phyloP scores from a whole-genome alignment of 1,140 invertebrate genomes.

The Samia ricini region DNA sequence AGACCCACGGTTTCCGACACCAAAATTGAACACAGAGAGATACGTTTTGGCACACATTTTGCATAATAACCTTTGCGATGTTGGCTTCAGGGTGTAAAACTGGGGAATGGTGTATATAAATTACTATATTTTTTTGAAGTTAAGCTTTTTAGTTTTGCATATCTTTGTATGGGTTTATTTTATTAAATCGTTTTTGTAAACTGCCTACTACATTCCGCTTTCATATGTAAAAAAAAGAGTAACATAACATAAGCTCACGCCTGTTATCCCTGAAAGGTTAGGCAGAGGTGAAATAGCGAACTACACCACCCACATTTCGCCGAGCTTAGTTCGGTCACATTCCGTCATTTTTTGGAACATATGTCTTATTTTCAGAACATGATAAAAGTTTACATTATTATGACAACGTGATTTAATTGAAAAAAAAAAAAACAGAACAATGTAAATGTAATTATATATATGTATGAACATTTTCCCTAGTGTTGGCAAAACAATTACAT shows the following conservation, averaged over 20 bases:
- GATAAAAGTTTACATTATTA: background rate
- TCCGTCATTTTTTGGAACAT: too few relatives aligned
- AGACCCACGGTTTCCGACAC: slow-evolving; percentile 36
- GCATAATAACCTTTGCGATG: slow-evolving; percentile 47
- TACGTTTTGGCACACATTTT: slow-evolving; percentile 52
- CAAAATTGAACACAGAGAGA: slow-evolving; percentile 35
- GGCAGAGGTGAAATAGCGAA: too few relatives aligned
- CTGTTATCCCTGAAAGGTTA: too few relatives aligned
- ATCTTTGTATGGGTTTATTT: background rate
- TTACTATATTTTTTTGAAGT: slow-evolving; percentile 1
- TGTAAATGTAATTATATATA: background rate
- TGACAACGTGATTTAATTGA: background rate
- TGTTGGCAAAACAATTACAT: background rate
- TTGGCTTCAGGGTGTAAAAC: slow-evolving; percentile 31
- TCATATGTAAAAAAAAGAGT: too few relatives aligned
- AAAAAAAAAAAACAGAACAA: background rate
- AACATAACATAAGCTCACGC: too few relatives aligned
- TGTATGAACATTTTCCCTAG: background rate
- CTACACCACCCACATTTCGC: too few relatives aligned
- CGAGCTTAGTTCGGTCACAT: too few relatives aligned
- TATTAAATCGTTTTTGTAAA: background rate
- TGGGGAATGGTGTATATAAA: slow-evolving; percentile 19
- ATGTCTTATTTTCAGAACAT: too few relatives aligned
- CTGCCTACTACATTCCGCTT: too few relatives aligned
- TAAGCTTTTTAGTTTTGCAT: background rate